Evolutionary conservation across 2,797 vertebrate genomes (phyloP).

Genomic region (Halcyon chelicuti): DNA sequence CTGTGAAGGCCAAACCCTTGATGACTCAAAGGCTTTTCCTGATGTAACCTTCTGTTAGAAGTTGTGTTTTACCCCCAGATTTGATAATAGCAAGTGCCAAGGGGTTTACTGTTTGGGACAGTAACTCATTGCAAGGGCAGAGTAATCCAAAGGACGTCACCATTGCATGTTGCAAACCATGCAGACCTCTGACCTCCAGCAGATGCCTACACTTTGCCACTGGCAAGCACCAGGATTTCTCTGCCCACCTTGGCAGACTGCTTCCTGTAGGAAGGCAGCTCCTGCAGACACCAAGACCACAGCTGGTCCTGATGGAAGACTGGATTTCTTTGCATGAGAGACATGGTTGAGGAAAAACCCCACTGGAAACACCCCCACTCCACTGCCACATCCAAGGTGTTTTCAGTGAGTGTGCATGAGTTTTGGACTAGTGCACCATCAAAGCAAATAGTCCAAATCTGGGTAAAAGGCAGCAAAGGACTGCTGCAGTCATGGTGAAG

Average conservation of each 20-base stretch:
- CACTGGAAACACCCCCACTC: neutral
- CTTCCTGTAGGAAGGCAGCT: neutral
- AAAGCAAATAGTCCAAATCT: neutral
- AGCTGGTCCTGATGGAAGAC: neutral
- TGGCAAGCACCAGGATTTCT: neutral
- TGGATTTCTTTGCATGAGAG: neutral
- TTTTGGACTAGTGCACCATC: neutral
- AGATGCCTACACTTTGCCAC: neutral
- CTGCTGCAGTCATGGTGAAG: neutral
- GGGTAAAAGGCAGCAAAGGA: neutral
- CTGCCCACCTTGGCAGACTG: neutral
- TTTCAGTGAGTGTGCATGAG: neutral
- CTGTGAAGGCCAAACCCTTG: neutral
- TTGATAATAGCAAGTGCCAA: neutral
- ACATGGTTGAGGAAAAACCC: neutral
- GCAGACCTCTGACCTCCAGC: neutral
- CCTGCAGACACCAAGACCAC: neutral
- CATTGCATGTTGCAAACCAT: neutral
- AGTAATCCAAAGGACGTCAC: neutral
- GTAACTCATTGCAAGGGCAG: neutral
- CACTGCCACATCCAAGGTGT: neutral
- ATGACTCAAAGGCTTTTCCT: neutral
- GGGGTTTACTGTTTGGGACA: neutral
- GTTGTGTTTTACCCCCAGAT: neutral
- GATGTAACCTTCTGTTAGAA: neutral